Conservation (phyloP, 2,797 vertebrate species). For the Mormyrus hasselquistii region DNA sequence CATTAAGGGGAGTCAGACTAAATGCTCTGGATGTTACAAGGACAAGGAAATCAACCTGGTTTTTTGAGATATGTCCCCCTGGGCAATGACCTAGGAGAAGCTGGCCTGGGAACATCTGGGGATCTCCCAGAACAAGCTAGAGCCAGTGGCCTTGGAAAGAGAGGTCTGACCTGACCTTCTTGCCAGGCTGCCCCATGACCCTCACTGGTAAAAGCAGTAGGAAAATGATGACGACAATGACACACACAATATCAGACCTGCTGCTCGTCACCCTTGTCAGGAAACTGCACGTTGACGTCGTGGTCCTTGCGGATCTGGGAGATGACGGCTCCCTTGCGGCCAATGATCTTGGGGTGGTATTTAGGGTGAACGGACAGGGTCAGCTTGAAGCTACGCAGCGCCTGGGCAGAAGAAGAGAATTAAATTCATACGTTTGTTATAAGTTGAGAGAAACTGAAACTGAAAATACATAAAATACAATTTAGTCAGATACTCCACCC, state of each 20-base stretch:
- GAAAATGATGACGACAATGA: neutral
- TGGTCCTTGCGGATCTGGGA: constrained; percentile 71
- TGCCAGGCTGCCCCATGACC: neutral
- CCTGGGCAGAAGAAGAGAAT: constrained; percentile 42
- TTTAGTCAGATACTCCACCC: neutral
- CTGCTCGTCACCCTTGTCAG: constrained; percentile 68
- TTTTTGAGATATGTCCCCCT: neutral
- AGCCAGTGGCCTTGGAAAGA: neutral
- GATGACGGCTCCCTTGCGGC: constrained; percentile 66
- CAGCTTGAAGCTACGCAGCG: constrained; percentile 66
- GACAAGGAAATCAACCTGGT: neutral
- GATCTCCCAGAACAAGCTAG: neutral
- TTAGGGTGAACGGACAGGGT: constrained; percentile 66
- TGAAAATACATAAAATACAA: neutral
- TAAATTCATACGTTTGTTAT: neutral
- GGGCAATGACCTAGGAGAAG: neutral
- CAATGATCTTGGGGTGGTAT: constrained; percentile 73
- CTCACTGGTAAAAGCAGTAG: neutral
- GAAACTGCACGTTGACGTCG: constrained; percentile 71
- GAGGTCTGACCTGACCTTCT: neutral
- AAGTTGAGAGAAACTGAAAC: neutral
- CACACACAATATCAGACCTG: constrained; percentile 53
- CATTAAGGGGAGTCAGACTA: neutral
- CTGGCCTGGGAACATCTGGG: neutral
- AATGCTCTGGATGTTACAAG: neutral